Base-by-base conservation (phyloP, 2,888 invertebrate species). In the Eumerus sabulonum region DNA sequence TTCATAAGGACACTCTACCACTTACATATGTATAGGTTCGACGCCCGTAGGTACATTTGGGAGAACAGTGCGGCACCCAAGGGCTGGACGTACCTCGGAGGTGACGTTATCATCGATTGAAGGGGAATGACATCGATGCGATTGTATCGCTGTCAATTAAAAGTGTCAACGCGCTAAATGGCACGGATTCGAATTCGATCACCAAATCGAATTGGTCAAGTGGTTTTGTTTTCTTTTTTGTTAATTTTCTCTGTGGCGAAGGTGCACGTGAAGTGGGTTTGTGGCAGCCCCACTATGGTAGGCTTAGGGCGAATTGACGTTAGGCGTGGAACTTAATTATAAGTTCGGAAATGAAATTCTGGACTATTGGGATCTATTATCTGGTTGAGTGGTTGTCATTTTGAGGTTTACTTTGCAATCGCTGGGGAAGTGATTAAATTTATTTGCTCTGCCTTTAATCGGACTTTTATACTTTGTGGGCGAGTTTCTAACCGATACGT, bases 71-170 rank as follows among this genome's bases (percentile, higher is more conserved):
- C 27, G 27, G 27, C 7, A 7, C 27, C 27, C 7, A 27, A 7
- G 27, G 27, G 27, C 27, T 27, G 27, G 27, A 27, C n/a, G n/a
- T n/a, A n/a, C n/a, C n/a, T n/a, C n/a, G 27, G 27, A 27, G 3
- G 27, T 27, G 27, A 7, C 48, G 54, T 71, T 63, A 71, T 71
- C 71, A 63, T 48, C 56, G 62, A 63, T 71, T 71, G 36, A 62
- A 36, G 48, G 42, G 62, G 62, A 62, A 48, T 50, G 62, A 62
- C 62, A 54, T 62, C 71, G 62, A 71, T 71, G 54, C 71, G 48
- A 71, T 71, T 71, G 62, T 71, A 63, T 62, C 42, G 47, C 62
- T 48, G 62, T 71, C 71, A 71, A 71, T 71, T 63, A 71, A 71
- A 71, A 71, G 54, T 63, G 71, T 71, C 71, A 71, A 56, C 45